These are phyloP conservation scores for Peromyscus leucopus DNA, from an alignment of 2,113 vertebrate genomes.

Conservation along the genomic window DNA sequence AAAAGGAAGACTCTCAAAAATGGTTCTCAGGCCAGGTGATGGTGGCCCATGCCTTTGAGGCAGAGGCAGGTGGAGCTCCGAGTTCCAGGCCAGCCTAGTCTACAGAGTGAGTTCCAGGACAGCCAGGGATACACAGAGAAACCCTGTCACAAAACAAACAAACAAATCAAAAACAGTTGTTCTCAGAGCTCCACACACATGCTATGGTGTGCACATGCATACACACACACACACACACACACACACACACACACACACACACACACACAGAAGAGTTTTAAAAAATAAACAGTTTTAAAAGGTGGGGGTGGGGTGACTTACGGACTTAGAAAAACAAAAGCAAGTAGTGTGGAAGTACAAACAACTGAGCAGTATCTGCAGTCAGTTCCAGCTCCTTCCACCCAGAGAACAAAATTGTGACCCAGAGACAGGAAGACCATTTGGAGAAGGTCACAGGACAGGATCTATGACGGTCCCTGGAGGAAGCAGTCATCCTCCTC, in stretches of 20 bases:
- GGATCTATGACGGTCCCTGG: not conserved
- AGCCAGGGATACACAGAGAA: not conserved
- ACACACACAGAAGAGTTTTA: not conserved
- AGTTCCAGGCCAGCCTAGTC: not conserved
- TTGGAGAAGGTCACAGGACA: not conserved
- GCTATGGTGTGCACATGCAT: not conserved
- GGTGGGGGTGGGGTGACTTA: too few relatives aligned
- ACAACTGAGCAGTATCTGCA: not conserved
- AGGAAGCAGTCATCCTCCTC: not conserved
- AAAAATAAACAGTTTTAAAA: not conserved
- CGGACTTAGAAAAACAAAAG: not conserved
- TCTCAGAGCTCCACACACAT: not conserved
- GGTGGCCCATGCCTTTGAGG: not conserved
- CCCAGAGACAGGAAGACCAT: not conserved
- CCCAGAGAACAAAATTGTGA: not conserved
- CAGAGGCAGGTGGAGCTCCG: not conserved
- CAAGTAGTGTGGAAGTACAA: not conserved
- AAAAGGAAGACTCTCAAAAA: not conserved
- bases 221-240: too few relatives aligned
- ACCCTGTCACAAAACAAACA: not conserved
- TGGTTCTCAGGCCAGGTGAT: not conserved
- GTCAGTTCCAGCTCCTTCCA: not conserved
- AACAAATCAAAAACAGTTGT: not conserved
- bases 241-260: too few relatives aligned
- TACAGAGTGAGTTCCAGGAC: not conserved